Conservation (phyloP, 2,888 invertebrate species). For the Volucella inanis region DNA sequence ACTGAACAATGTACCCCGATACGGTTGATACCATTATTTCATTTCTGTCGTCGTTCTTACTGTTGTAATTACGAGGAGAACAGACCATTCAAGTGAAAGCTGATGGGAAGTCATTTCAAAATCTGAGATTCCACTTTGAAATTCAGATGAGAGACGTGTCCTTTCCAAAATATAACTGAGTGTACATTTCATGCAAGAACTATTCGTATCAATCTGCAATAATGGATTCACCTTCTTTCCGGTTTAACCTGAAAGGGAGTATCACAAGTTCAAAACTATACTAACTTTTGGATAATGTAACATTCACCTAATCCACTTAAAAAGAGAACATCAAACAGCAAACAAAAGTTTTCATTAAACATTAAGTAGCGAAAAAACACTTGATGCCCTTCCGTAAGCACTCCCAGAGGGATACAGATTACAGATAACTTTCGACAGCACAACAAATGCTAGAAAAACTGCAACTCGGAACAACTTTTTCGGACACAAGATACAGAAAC, state of each 20-base stretch:
- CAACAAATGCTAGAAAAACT: neutral
- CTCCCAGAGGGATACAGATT: neutral
- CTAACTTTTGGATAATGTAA: too few species aligned
- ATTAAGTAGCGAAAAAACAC: neutral
- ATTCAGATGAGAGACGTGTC: neutral
- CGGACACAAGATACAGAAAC: neutral
- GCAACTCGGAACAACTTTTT: neutral
- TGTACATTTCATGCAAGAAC: neutral
- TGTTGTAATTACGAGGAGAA: slow-evolving; percentile 1
- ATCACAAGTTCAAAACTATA: too few species aligned
- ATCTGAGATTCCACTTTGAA: neutral
- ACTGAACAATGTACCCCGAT: too few species aligned
- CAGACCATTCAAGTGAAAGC: neutral
- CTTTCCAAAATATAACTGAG: neutral
- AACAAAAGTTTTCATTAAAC: neutral
- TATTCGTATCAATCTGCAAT: too few species aligned
- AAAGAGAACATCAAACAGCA: too few species aligned
- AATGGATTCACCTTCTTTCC: too few species aligned
- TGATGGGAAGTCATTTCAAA: slow-evolving; percentile 9
- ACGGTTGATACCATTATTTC: too few species aligned
- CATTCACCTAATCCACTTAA: too few species aligned
- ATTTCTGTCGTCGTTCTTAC: neutral
- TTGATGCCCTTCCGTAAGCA: neutral
- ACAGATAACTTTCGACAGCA: too few species aligned
- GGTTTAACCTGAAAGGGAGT: too few species aligned